Evolutionary conservation across 2,888 invertebrate species (phyloP).

Genomic region (Diarsia mendica): DNA sequence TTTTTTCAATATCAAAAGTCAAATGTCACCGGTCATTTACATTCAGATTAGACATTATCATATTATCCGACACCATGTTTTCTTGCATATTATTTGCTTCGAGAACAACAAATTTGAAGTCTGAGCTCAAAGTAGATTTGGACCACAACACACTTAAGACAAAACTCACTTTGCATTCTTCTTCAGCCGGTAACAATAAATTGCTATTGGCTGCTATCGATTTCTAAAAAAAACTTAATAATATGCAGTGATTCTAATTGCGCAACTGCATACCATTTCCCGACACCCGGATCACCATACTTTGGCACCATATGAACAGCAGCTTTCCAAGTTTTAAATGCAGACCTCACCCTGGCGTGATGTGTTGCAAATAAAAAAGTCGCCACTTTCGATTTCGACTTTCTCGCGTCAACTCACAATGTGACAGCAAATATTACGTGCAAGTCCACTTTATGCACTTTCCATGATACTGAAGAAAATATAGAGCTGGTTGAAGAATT

Average conservation of each 20-base stretch:
- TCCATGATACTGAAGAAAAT: slow-evolving; percentile 23
- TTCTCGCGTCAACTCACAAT: slow-evolving; percentile 75
- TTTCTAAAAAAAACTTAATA: slow-evolving; percentile 10
- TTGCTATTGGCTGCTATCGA: background rate
- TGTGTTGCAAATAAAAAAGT: slow-evolving; percentile 74
- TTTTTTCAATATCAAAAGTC: slow-evolving; percentile 48
- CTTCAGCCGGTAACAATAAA: background rate
- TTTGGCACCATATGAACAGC: slow-evolving; percentile 39
- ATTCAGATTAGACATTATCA: slow-evolving; percentile 22
- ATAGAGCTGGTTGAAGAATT: background rate
- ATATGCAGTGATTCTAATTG: slow-evolving; percentile 29
- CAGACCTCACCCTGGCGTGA: slow-evolving; percentile 65
- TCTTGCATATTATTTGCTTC: slow-evolving; percentile 34
- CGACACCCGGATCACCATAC: slow-evolving; percentile 42
- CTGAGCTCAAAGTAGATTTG: slow-evolving; percentile 5
- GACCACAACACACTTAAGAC: background rate
- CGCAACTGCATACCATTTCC: slow-evolving; percentile 27
- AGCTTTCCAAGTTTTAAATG: slow-evolving; percentile 64
- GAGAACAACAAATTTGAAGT: slow-evolving; percentile 3
- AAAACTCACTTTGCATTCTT: background rate
- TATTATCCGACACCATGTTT: slow-evolving; percentile 12
- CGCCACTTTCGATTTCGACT: slow-evolving; percentile 80
- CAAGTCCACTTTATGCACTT: slow-evolving; percentile 35
- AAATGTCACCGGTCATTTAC: slow-evolving; percentile 34
- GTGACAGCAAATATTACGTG: slow-evolving; percentile 78